Conservation (phyloP, 2,888 invertebrate genomes). For the Orthonevra nobilis region DNA sequence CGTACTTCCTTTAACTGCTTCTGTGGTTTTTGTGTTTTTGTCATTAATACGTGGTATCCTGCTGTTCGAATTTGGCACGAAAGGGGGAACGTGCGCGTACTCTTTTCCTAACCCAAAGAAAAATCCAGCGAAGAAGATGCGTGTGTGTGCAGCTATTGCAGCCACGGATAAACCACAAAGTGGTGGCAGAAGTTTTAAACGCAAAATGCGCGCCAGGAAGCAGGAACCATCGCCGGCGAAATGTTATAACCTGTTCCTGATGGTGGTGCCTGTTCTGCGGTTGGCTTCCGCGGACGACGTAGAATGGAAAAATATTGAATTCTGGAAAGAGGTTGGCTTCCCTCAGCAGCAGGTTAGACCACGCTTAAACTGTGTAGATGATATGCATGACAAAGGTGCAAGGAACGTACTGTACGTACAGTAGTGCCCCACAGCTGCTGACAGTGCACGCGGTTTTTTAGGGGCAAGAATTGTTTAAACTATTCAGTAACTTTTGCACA, state of each 20-base stretch:
- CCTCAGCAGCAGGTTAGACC: conserved; percentile 20
- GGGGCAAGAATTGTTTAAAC: conserved; percentile 62
- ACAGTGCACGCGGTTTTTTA: conserved; percentile 41
- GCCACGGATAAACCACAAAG: conserved; percentile 39
- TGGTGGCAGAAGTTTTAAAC: conserved; percentile 52
- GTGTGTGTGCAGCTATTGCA: conserved; percentile 30
- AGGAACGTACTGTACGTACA: conserved; percentile 37
- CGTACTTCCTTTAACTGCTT: conserved; percentile 36
- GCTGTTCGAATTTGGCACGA: conserved; percentile 37
- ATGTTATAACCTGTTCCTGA: conserved; percentile 42
- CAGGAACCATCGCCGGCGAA: conserved; percentile 29
- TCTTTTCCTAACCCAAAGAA: conserved; percentile 30
- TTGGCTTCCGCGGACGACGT: conserved; percentile 2
- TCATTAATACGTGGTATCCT: conserved; percentile 65
- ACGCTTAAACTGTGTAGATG: conserved; percentile 21
- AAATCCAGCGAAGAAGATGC: conserved; percentile 36
- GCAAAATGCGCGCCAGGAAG: conserved; percentile 42
- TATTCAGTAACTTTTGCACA: conserved; percentile 37
- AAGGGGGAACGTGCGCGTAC: background rate
- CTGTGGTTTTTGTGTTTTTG: conserved; percentile 65
- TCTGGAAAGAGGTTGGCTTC: conserved; percentile 43
- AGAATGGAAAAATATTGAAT: conserved; percentile 55
- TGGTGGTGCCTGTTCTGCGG: conserved; percentile 18
- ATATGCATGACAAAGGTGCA: conserved; percentile 25
- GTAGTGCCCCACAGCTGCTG: conserved; percentile 60